Percentiles rank a stretch among this genome's conserved stretches.
Conservation (phyloP, 2,797 vertebrate species). For the Taeniopygia guttata region DNA sequence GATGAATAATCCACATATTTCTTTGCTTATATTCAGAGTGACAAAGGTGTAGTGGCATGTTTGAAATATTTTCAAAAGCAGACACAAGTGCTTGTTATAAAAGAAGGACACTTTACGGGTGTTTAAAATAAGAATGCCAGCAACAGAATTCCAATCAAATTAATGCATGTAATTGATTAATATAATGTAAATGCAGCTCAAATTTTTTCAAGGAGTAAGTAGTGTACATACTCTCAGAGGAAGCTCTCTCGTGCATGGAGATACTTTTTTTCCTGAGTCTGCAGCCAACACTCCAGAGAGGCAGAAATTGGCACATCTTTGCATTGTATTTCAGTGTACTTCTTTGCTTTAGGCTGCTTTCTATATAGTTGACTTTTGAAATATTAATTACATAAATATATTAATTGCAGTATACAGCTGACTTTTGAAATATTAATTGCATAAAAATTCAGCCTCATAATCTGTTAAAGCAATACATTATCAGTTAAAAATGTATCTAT, state of each 20-base stretch:
- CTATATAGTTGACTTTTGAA: neutral
- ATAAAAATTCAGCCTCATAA: neutral
- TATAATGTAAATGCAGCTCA: neutral
- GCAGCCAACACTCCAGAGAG: neutral
- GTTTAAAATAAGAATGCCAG: neutral
- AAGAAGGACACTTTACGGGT: neutral
- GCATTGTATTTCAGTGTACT: neutral
- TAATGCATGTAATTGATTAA: neutral
- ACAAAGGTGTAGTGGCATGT: fast-evolving
- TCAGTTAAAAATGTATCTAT: neutral
- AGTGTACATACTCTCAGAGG: neutral
- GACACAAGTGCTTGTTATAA: neutral
- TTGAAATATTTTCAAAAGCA: neutral
- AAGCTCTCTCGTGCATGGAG: neutral
- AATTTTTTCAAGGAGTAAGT: neutral
- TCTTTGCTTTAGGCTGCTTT: neutral
- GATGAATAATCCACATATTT: neutral
- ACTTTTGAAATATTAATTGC: neutral
- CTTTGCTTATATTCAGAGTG: neutral
- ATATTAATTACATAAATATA: neutral
- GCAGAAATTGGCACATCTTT: neutral
- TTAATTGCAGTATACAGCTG: neutral
- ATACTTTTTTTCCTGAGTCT: neutral
- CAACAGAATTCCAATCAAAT: neutral
- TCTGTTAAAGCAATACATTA: neutral